Base-by-base conservation (phyloP, 2,888 invertebrate species). In the Acanthosoma haemorrhoidale region DNA sequence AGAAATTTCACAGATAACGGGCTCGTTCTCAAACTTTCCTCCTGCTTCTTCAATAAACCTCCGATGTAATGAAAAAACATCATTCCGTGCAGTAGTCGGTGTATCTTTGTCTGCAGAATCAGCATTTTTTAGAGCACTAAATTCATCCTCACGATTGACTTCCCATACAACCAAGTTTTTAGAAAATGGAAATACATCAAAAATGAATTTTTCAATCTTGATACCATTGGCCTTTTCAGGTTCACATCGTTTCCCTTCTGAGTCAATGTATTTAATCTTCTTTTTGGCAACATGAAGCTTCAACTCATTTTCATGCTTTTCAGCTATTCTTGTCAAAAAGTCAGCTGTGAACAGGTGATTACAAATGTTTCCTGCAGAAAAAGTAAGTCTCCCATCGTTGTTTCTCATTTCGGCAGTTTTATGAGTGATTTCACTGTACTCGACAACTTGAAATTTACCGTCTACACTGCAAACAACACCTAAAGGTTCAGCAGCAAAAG, bases 121-220 rank as follows among this genome's bases (percentile, higher is more conserved):
- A 1, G 92, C 86, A 80, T 99, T 99, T 79, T 99, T 99, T 74
- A 99, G 81, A 0, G 98, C 96, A 76, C 97, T 95, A 79, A 99
- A 99, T 79, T 99, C 99, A 72, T 92, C 90, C 75, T 92, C 89
- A 58, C 98, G 86, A 0, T 90, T 86, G 0, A 93, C 92, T 81
- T 98, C 96, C 87, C 96, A 92, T 5, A 94, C 93, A 11, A 91
- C 94, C 78, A 99, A 93, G 76, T 89, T 89, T 74, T 92, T 87
- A 0, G 96, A 88, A 80, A 94, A 95, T 77, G 91, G 91, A 78
- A 99, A 99, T 0, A 98, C 96, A 80, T 99, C 99, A 79, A 99
- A 99, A 9, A 99, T 92, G 79, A 99, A 99, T 80, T 98, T 99
- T 79, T 99, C 99, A 81, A 99, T 90, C 83, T 99, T 99, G 74